These are phyloP conservation scores for Agelaius phoeniceus DNA, from an alignment of 2,113 vertebrate species.

Conservation along the genomic window DNA sequence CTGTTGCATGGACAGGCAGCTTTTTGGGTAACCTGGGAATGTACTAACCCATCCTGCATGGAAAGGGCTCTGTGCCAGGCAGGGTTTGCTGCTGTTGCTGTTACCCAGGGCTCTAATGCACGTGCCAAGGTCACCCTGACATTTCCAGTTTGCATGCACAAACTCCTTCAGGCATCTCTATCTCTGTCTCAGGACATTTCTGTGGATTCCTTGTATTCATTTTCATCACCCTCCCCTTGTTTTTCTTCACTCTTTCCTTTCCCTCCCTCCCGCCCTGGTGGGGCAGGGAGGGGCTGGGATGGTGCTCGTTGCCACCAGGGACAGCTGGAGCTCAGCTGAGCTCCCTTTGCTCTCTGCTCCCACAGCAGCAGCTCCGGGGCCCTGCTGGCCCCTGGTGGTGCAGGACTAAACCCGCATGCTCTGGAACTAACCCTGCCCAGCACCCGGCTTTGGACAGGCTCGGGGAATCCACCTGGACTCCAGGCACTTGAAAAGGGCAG, in stretches of 20 bases:
- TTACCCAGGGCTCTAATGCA: neutral
- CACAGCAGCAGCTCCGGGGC: neutral
- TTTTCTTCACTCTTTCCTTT: neutral
- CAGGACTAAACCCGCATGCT: neutral
- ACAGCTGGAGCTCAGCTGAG: neutral
- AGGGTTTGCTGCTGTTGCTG: constrained; percentile 63
- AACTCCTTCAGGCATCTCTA: neutral
- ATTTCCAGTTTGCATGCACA: neutral
- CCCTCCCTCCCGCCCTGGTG: neutral
- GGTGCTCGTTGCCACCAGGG: neutral
- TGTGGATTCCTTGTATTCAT: neutral
- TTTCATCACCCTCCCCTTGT: neutral
- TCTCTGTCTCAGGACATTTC: neutral
- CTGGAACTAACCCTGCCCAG: neutral
- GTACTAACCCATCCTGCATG: constrained; percentile 55
- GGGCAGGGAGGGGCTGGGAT: neutral
- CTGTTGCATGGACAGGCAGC: neutral
- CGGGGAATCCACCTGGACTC: neutral
- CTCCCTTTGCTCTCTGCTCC: neutral
- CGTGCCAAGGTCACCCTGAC: neutral
- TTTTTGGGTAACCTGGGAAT: constrained; percentile 51
- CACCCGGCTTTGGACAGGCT: neutral
- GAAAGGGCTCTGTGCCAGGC: neutral
- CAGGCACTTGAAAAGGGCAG: neutral
- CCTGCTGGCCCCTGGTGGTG: neutral